Evolutionary conservation across 2,797 vertebrate genomes (phyloP).

Genomic region (Syngnathus rostellatus): DNA sequence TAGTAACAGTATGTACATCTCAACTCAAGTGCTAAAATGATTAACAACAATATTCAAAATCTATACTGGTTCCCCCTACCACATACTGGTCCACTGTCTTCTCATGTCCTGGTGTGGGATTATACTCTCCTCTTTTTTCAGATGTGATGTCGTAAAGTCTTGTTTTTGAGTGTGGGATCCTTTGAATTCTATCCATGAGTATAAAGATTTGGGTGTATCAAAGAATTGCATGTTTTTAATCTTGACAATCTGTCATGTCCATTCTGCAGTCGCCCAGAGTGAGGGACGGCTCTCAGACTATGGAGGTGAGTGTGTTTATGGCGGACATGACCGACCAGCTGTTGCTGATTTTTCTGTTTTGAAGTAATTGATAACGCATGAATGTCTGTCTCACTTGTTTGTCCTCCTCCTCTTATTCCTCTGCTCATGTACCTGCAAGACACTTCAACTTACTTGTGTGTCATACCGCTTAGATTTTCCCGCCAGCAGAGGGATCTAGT

Average conservation of each 20-base stretch:
- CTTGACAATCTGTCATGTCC: conserved; percentile 68
- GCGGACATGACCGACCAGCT: conserved; percentile 57
- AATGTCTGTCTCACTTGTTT: conserved; percentile 25
- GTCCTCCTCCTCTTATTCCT: conserved; percentile 6
- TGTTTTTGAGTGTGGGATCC: conserved; percentile 7
- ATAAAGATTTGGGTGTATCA: conserved; percentile 22
- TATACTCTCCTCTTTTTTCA: conserved; percentile 26
- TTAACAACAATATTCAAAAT: too few relatives aligned
- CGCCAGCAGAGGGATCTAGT: conserved; percentile 68
- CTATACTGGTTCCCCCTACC: too few relatives aligned
- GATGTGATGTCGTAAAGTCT: conserved; percentile 11
- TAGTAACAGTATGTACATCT: too few relatives aligned
- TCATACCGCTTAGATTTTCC: conserved; percentile 67
- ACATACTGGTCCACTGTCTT: neutral
- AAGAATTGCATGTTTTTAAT: conserved; percentile 59
- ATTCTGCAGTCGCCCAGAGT: conserved; percentile 86
- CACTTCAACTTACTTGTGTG: conserved; percentile 8
- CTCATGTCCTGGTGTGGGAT: conserved; percentile 36
- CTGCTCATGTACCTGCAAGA: neutral
- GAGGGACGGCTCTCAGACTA: conserved; percentile 82
- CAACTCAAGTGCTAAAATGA: too few relatives aligned
- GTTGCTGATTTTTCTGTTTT: conserved; percentile 30
- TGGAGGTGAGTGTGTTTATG: conserved; percentile 76
- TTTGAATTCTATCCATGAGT: conserved; percentile 35
- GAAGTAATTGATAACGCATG: conserved; percentile 49